These are phyloP conservation scores for Folsomia candida DNA, from an alignment of 2,888 invertebrate species.

Conservation along the genomic window DNA sequence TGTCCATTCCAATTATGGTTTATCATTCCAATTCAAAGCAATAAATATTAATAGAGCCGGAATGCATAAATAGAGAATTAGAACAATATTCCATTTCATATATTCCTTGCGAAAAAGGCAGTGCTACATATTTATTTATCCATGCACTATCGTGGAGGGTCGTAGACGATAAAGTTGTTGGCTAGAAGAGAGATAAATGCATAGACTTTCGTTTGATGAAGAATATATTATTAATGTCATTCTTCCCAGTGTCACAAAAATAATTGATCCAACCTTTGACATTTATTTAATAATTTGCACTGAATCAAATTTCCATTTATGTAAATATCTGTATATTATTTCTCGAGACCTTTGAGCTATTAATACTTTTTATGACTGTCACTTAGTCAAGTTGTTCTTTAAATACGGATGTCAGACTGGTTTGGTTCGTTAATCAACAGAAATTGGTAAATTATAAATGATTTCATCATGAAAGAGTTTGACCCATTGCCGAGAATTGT, in stretches of 20 bases:
- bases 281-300: background rate
- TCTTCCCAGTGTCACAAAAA: background rate
- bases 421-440: background rate
- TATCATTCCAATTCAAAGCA: background rate
- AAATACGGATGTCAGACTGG: background rate
- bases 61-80: background rate
- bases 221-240: background rate
- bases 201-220: too few species aligned
- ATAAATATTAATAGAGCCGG: background rate
- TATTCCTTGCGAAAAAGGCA: too few species aligned
- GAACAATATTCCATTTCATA: too few species aligned
- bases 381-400: background rate
- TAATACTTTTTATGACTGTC: too few species aligned
- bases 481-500: background rate
- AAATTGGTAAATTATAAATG: background rate
- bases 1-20: background rate
- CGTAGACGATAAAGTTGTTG: too few species aligned
- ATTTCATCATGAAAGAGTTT: background rate
- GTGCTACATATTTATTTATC: too few species aligned
- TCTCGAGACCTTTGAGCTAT: too few species aligned
- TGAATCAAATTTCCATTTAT: too few species aligned
- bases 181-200: too few species aligned
- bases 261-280: slow-evolving; percentile 12
- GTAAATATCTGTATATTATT: too few species aligned
- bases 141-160: too few species aligned